phyloP scores from a whole-genome alignment of 92 coral and sea anemone species.

The Palythoa grandiflora region DNA sequence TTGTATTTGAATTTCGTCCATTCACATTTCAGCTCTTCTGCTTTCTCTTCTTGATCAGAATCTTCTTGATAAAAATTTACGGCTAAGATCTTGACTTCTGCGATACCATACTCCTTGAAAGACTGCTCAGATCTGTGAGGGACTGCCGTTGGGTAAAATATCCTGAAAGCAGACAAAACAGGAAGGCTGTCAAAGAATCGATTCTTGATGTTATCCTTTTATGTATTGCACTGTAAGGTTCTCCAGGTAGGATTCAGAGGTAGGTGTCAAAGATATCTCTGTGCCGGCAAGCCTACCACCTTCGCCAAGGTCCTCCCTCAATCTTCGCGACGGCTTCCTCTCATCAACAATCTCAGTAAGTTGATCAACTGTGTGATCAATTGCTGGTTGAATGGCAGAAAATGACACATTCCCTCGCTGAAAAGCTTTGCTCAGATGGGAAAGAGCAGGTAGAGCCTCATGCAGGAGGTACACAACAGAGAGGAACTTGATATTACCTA shows the following conservation, averaged over 20 bases:
- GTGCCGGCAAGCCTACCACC: constrained; percentile 59
- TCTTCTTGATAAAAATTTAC: constrained; percentile 59
- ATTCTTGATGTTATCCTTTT: constrained; percentile 47
- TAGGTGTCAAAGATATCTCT: constrained; percentile 33
- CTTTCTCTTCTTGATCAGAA: constrained; percentile 50
- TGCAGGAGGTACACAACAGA: constrained; percentile 55
- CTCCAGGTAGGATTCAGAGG: constrained; percentile 36
- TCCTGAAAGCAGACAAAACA: constrained; percentile 60
- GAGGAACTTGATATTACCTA: constrained; percentile 69
- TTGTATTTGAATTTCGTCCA: constrained; percentile 78
- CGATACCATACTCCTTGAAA: constrained; percentile 59
- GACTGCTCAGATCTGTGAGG: constrained; percentile 60
- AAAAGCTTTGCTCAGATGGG: constrained; percentile 69
- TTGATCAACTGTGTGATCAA: constrained; percentile 60
- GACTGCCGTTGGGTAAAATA: constrained; percentile 63
- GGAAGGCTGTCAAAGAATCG: constrained; percentile 55
- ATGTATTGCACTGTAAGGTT: constrained; percentile 42
- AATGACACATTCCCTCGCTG: constrained; percentile 74
- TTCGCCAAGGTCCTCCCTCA: constrained; percentile 63
- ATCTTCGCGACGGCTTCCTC: constrained; percentile 40
- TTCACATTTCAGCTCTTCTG: constrained; percentile 68
- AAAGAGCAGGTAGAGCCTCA: constrained; percentile 47
- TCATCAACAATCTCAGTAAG: constrained; percentile 49
- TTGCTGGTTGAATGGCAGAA: constrained; percentile 69
- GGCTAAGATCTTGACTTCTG: constrained; percentile 59